A percentile compares a stretch with the other conserved stretches of the same genome.
Evolutionary conservation across 2,888 invertebrate genomes (phyloP).

Genomic region (Lordiphosa fenestrarum): DNA sequence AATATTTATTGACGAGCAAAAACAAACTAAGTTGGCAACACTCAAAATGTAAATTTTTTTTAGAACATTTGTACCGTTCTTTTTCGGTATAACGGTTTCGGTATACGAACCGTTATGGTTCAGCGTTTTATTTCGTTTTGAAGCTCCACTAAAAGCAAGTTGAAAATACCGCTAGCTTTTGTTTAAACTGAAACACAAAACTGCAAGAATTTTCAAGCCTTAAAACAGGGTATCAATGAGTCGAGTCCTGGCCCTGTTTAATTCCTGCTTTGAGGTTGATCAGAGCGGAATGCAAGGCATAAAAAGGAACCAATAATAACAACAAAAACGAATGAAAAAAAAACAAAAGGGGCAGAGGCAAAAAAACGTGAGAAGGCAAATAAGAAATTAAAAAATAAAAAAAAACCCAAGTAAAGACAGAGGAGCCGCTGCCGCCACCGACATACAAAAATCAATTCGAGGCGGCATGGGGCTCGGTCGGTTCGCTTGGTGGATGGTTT

Average conservation of each 20-base stretch:
- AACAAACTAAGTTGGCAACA: no score
- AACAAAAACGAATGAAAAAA: conserved; percentile 66
- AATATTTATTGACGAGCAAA: no score
- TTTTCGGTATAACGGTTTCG: no score
- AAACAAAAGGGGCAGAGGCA: conserved; percentile 42
- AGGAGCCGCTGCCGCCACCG: conserved; percentile 12
- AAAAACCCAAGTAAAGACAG: conserved; percentile 43
- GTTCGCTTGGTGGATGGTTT: conserved; percentile 48
- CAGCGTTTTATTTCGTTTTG: no score
- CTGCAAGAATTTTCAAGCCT: no score
- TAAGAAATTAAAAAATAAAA: conserved; percentile 58
- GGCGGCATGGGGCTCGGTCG: conserved; percentile 35
- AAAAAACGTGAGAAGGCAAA: conserved; percentile 66
- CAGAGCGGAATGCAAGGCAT: conserved; percentile 59
- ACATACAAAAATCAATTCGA: conserved; percentile 66
- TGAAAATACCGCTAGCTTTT: no score
- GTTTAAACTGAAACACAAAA: no score
- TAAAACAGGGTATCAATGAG: conserved; percentile 5
- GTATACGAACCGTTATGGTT: no score
- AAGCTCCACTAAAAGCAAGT: no score
- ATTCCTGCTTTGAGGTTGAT: conserved; percentile 1
- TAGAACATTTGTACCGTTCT: no score
- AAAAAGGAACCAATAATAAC: conserved; percentile 66
- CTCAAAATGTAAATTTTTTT: no score
- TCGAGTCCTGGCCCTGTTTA: conserved; percentile 3